Conservation (phyloP, 2,888 invertebrate genomes). For the Argyresthia albistria region DNA sequence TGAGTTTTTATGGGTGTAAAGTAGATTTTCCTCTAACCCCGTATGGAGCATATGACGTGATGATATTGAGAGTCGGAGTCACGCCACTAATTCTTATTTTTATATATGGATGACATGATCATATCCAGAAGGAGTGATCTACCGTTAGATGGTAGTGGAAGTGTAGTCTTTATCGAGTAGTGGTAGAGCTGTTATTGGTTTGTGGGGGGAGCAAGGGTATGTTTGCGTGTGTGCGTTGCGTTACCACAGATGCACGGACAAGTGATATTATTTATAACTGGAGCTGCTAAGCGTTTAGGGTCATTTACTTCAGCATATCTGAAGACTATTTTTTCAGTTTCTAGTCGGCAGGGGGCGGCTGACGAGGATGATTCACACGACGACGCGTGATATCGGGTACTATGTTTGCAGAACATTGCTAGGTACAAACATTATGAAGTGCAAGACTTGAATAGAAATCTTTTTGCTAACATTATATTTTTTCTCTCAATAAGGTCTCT, state of each 20-base stretch:
- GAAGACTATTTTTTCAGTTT: conserved; percentile 34
- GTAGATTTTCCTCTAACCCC: conserved; percentile 32
- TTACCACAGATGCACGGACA: conserved; percentile 28
- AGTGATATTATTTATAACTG: conserved; percentile 52
- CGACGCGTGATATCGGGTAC: no score
- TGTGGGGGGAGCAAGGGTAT: no score
- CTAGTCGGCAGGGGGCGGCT: not conserved
- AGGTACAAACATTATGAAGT: no score
- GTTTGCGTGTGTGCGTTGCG: conserved; percentile 8
- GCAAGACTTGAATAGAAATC: no score
- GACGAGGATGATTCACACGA: not conserved
- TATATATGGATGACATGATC: not conserved
- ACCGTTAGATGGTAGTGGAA: no score
- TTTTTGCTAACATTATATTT: no score
- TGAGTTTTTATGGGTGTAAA: conserved; percentile 29
- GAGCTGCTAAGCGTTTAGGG: conserved; percentile 46
- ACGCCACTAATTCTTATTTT: conserved; percentile 33
- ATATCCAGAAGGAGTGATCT: no score
- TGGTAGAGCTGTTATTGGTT: no score
- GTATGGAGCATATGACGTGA: conserved; percentile 34
- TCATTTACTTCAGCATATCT: conserved; percentile 43
- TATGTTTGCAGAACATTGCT: no score
- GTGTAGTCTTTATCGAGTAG: no score
- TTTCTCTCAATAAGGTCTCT: no score
- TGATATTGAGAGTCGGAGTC: conserved; percentile 41